Evolutionary conservation across 92 coral and sea anemone genomes (phyloP), one percentile per base, ranked within the genome.

Genomic region (Zoanthus solanderi): DNA sequence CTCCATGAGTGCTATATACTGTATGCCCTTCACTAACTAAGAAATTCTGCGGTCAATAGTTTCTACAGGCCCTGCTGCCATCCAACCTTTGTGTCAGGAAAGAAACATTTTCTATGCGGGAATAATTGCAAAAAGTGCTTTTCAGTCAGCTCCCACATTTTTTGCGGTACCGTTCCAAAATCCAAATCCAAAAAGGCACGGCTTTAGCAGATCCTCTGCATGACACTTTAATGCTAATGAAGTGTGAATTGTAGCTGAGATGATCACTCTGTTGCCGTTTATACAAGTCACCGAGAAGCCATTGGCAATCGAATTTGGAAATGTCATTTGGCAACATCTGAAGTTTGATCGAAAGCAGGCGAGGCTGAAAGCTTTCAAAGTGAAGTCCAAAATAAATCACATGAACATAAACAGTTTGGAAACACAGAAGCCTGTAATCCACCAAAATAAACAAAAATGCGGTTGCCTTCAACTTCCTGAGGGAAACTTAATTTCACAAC

Each of bases 1-100:
- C 60, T 53, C 69, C 69, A 63, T 63, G 69, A 18, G 69, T 63
- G 69, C 69, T 63, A 66, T 66, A 66, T 18, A 66, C 71, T 66
- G 71, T 66, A 66, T 66, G 71, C 71, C 71, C 71, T 66, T 66
- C 71, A 23, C 71, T 66, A 66, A 66, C 71, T 66, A 66, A 66
- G 71, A 66, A 66, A 66, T 66, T 66, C 71, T 66, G 71, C 71
- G 34, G 71, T 66, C 71, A 66, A n/a, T 66, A 66, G 71, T 18
- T 66, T 66, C 71, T 66, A 66, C 71, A 66, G 71, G 71, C 71
- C 71, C 71, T 66, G 71, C 71, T 66, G 71, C 71, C 71, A 66
- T 66, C 71, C 16, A 66, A 66, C 71, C 37, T 66, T 66, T 2
- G 71, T 66, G 71, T 66, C 71, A 2, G 71, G 34, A 66, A 66